phyloP scores from a whole-genome alignment of 2,797 vertebrate genomes.

The Selene dorsalis region DNA sequence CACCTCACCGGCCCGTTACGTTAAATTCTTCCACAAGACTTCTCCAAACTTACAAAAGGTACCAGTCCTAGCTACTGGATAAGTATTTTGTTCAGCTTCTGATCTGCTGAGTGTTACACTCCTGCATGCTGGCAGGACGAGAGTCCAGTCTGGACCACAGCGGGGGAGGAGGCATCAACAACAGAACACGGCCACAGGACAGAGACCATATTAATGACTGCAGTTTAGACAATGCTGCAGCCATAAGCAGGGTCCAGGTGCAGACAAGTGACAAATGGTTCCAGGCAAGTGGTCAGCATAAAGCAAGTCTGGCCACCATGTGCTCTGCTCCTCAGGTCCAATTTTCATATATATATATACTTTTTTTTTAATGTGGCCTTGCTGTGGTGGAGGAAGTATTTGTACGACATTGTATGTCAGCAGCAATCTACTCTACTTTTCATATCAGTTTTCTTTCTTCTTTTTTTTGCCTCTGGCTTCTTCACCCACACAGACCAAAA shows the following conservation, averaged over 20 bases:
- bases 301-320: background rate
- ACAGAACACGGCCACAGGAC: background rate
- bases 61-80: slow-evolving; percentile 58
- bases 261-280: background rate
- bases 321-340: no score
- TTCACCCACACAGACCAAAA: background rate
- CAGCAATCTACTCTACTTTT: background rate
- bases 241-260: background rate
- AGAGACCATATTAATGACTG: background rate
- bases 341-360: slow-evolving; percentile 21
- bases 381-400: background rate
- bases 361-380: background rate
- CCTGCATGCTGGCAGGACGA: background rate
- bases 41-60: slow-evolving; percentile 1
- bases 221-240: background rate
- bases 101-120: slow-evolving; percentile 44
- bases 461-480: background rate
- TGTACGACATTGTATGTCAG: background rate
- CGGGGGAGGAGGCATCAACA: background rate
- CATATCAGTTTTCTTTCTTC: background rate
- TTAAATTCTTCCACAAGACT: slow-evolving; percentile 4
- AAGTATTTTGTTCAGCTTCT: slow-evolving; percentile 64
- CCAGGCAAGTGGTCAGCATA: background rate
- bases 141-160: background rate
- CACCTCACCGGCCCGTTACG: background rate